Evolutionary conservation across 2,888 invertebrate genomes (phyloP), one percentile per base, ranked within the genome.

Genomic region (Lydus trimaculatus): DNA sequence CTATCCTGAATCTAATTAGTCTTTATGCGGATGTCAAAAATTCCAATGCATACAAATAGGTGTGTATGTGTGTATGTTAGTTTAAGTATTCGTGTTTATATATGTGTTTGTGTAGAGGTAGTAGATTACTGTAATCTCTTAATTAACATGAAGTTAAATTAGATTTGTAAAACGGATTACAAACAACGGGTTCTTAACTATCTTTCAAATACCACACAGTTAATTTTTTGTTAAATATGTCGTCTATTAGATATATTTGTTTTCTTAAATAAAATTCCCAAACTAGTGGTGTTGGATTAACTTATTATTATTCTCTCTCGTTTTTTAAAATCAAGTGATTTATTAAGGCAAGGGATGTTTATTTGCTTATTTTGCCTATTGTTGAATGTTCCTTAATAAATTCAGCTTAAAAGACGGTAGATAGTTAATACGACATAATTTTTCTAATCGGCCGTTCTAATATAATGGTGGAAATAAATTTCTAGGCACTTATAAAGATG

Each of bases 61-160:
- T 36, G 36, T 15, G 15, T 36, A 15, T 36, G 36, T 36, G 15
- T 36, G 36, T 36, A 7, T 28, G 28, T 28, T 3, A 3, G 28
- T 28, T 28, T 28, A 28, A 28, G 4, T n/a, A n/a, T n/a, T n/a
- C n/a, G 13, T 43, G 39, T 43, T 4, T 48, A 13, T 48, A 13
- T 20, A 4, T 48, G 20, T 48, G 9, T 48, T 5, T 48, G 63
- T 43, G 15, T 48, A 48, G 48, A 20, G 20, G 48, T 48, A 48
- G 48, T 48, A 72, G 72, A 76, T 76, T 76, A 76, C 66, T 73
- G 73, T 76, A 78, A 79, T 76, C 75, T 72, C 73, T 73, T 76
- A 75, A 78, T 79, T 78, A 79, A 72, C 74, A 75, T 72, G 67
- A 67, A 67, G 74, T 73, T 72, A 76, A 75, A 77, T 78, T 77